A percentile compares a stretch with the other conserved stretches of the same genome.
These are phyloP conservation scores for Peromyscus eremicus DNA, from an alignment of 2,797 vertebrate species.

Conservation along the genomic window DNA sequence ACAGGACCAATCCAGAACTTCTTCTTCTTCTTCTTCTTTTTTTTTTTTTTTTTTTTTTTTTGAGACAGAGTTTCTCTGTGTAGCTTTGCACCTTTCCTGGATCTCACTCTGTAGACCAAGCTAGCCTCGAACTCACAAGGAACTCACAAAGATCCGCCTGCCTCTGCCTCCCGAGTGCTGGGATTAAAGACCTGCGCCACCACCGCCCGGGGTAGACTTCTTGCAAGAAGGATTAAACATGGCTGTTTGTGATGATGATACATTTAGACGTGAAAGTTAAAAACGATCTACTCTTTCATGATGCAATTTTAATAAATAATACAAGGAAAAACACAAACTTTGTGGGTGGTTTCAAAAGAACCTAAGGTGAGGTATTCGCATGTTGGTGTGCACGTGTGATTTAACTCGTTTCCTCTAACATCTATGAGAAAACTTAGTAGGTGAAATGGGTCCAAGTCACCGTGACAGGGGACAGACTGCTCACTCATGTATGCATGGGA, in stretches of 20 bases:
- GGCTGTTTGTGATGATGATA: neutral
- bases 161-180: too few relatives aligned
- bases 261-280: neutral
- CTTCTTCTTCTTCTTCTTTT: too few relatives aligned
- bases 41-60: too few relatives aligned
- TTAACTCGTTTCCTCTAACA: neutral
- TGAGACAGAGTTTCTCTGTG: too few relatives aligned
- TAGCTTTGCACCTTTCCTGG: too few relatives aligned
- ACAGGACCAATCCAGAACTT: neutral
- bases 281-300: neutral
- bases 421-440: neutral
- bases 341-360: neutral
- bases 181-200: too few relatives aligned
- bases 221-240: neutral
- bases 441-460: neutral
- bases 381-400: neutral
- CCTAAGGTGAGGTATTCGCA: neutral
- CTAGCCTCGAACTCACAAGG: too few relatives aligned
- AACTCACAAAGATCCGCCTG: too few relatives aligned
- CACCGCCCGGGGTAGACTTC: neutral
- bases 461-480: neutral
- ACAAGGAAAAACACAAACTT: neutral
- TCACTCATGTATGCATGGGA: accelerated
- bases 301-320: neutral
- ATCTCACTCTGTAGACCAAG: too few relatives aligned